Conservation (phyloP, 1,140 invertebrate species). For the Cyclargus thomasi region DNA sequence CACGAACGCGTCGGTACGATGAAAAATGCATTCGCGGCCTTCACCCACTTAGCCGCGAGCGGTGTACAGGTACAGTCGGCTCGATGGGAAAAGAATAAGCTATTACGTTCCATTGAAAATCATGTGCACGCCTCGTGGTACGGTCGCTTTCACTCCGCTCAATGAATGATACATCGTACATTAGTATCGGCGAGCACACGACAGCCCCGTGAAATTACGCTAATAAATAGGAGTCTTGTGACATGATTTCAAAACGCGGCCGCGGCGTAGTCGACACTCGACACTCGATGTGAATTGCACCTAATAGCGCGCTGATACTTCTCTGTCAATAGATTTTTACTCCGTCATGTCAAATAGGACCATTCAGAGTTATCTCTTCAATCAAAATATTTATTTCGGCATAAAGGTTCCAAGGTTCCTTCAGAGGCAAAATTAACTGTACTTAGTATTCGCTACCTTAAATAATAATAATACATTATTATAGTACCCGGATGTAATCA, state of each 20-base stretch:
- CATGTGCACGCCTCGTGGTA: not conserved
- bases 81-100: constrained; percentile 19
- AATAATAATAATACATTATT: no score
- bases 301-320: constrained; percentile 17
- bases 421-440: no score
- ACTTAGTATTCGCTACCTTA: no score
- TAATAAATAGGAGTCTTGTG: constrained; percentile 35
- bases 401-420: no score
- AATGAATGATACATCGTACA: not conserved
- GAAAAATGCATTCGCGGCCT: constrained; percentile 59
- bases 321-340: no score
- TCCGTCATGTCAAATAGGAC: no score
- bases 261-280: not conserved
- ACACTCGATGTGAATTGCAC: constrained; percentile 30
- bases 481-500: no score
- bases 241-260: constrained; percentile 43
- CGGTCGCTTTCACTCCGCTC: not conserved
- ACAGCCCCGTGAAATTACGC: constrained; percentile 33
- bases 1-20: constrained; percentile 34
- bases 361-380: no score
- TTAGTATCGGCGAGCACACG: constrained; percentile 23
- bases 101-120: constrained; percentile 6
- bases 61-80: constrained; percentile 22
- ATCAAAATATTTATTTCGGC: no score
- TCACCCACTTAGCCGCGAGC: constrained; percentile 45